phyloP scores from a whole-genome alignment of 2,797 vertebrate species.

The Acanthiza pusilla region DNA sequence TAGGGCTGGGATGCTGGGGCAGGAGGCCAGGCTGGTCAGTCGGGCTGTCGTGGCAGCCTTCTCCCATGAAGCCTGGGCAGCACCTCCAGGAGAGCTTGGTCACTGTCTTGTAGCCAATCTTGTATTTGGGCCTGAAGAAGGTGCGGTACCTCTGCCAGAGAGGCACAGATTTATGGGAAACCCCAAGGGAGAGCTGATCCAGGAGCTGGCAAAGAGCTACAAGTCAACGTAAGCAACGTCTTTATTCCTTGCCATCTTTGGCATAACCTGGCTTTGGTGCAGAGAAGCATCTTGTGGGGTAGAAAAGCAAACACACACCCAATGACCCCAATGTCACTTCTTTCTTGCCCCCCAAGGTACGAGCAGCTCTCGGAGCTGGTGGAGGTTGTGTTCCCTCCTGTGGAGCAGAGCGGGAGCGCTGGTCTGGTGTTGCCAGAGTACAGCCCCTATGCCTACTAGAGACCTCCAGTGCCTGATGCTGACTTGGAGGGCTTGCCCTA shows the following conservation, averaged over 20 bases:
- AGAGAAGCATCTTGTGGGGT: background rate
- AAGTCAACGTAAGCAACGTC: constrained; percentile 86
- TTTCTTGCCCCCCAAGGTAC: constrained; percentile 73
- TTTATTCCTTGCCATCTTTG: background rate
- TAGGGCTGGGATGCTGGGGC: too few relatives aligned
- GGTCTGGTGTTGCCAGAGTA: constrained; percentile 82
- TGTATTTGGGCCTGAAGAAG: too few relatives aligned
- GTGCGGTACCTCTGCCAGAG: constrained; percentile 64
- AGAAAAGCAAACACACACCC: background rate
- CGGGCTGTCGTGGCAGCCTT: too few relatives aligned
- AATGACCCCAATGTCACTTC: rapidly evolving
- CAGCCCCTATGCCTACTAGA: constrained; percentile 86
- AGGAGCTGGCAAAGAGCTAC: constrained; percentile 84
- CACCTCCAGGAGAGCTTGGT: too few relatives aligned
- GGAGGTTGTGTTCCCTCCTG: constrained; percentile 88
- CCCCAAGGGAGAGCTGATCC: constrained; percentile 91
- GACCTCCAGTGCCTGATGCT: constrained; percentile 69
- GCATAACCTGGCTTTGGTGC: background rate
- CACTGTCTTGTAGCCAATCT: too few relatives aligned
- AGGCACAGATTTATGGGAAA: constrained; percentile 90
- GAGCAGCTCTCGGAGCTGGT: constrained; percentile 84
- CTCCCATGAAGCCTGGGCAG: too few relatives aligned
- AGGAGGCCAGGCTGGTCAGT: too few relatives aligned
- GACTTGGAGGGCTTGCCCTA: background rate
- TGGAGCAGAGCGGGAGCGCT: constrained; percentile 41